Conservation (phyloP, 1,140 invertebrate species). For the Gryon sp. region DNA sequence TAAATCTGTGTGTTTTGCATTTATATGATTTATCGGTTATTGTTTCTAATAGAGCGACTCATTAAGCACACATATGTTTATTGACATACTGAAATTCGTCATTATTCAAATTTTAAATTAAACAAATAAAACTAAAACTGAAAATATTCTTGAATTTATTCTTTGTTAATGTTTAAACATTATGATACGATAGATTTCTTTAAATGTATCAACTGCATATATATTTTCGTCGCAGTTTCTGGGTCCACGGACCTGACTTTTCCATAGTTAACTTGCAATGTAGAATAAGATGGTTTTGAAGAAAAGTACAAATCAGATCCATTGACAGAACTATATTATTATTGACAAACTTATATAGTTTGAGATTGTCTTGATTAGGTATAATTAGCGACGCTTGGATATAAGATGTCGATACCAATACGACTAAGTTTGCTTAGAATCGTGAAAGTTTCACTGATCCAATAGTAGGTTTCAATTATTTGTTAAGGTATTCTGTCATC, state of each 20-base stretch:
- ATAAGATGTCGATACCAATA: slow-evolving; percentile 86
- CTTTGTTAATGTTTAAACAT: too few relatives aligned
- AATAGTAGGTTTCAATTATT: slow-evolving; percentile 97
- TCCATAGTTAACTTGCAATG: slow-evolving; percentile 93
- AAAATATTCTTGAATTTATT: slow-evolving; percentile 79
- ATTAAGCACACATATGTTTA: slow-evolving; percentile 47
- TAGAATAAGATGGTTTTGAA: slow-evolving; percentile 97
- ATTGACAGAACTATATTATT: too few relatives aligned
- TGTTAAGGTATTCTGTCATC: slow-evolving; percentile 88
- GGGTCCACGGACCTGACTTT: slow-evolving; percentile 93
- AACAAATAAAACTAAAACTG: not conserved
- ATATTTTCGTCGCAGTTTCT: too few relatives aligned
- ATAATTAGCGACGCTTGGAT: slow-evolving; percentile 85
- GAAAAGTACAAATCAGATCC: slow-evolving; percentile 95
- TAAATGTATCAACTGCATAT: slow-evolving; percentile 89
- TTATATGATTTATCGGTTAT: slow-evolving; percentile 34
- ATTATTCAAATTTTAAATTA: too few relatives aligned
- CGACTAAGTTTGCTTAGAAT: slow-evolving; percentile 86
- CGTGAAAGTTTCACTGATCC: slow-evolving; percentile 96
- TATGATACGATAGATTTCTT: slow-evolving; percentile 89
- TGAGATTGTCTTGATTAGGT: slow-evolving; percentile 87
- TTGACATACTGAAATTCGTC: too few relatives aligned
- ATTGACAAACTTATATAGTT: slow-evolving; percentile 96
- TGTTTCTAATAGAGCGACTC: slow-evolving; percentile 29
- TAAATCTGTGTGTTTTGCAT: slow-evolving; percentile 45